Conservation (phyloP, 2,888 invertebrate genomes). For the Limnephilus auricula region DNA sequence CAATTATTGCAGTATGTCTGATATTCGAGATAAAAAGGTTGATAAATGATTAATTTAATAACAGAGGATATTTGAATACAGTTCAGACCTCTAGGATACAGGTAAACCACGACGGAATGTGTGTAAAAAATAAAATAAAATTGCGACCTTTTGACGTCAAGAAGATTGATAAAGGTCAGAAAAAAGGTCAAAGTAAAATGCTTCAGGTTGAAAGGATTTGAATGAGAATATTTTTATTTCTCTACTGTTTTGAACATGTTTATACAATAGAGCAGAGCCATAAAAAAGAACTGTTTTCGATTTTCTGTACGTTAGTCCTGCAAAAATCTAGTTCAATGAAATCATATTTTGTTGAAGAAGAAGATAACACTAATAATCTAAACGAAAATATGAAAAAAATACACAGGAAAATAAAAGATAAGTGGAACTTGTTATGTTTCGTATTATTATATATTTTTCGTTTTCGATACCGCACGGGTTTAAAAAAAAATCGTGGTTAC, state of each 20-base stretch:
- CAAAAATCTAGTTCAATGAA: no score
- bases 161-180: conserved; percentile 2
- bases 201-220: background rate
- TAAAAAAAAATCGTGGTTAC: no score
- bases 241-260: background rate
- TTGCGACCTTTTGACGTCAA: background rate
- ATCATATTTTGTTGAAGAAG: no score
- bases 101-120: background rate
- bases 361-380: no score
- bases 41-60: background rate
- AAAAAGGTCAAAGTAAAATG: background rate
- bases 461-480: no score
- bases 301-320: no score
- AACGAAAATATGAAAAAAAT: no score
- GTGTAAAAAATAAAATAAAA: background rate
- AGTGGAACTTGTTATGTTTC: no score
- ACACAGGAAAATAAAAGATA: no score
- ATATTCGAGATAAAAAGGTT: no score
- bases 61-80: background rate
- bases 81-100: background rate
- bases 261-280: background rate
- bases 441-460: no score
- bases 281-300: background rate
- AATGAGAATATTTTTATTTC: background rate
- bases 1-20: no score